Evolutionary conservation across 2,888 invertebrate genomes (phyloP).

Genomic region (Diplazon laetatorius): DNA sequence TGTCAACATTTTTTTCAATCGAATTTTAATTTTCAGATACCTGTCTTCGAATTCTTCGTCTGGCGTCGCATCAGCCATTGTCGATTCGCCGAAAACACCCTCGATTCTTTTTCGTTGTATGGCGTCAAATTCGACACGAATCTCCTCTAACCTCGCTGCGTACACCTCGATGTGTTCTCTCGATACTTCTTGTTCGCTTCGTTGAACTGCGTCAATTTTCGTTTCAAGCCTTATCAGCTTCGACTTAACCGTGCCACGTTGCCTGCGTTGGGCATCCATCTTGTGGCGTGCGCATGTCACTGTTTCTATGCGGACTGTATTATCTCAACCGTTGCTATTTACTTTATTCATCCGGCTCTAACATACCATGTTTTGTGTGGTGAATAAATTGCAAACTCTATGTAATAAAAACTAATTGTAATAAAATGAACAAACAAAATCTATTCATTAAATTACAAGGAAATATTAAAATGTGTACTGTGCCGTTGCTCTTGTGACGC

Average conservation of each 20-base stretch:
- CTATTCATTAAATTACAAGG: too few species aligned
- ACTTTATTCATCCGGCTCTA: background rate
- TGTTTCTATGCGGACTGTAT: background rate
- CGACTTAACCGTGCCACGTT: conserved; percentile 23
- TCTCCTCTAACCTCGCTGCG: conserved; percentile 34
- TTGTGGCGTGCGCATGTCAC: background rate
- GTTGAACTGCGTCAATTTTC: conserved; percentile 4
- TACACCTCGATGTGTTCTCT: conserved; percentile 37
- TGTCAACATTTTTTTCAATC: conserved; percentile 35
- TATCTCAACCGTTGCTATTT: conserved; percentile 8
- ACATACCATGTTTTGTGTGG: conserved; percentile 5
- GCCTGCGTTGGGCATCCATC: conserved; percentile 14
- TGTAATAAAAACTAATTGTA: too few species aligned
- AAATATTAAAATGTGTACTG: too few species aligned
- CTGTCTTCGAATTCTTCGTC: conserved; percentile 42
- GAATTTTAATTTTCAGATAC: conserved; percentile 45
- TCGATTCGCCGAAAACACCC: background rate
- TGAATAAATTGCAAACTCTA: background rate
- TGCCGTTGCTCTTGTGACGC: too few species aligned
- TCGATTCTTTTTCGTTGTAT: conserved; percentile 8
- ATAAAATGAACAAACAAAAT: too few species aligned
- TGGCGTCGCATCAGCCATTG: conserved; percentile 20
- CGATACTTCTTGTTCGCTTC: background rate
- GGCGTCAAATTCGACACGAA: conserved; percentile 34
- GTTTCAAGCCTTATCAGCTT: conserved; percentile 13